Conservation (phyloP, 2,113 vertebrate species). For the Cathartes aura region DNA sequence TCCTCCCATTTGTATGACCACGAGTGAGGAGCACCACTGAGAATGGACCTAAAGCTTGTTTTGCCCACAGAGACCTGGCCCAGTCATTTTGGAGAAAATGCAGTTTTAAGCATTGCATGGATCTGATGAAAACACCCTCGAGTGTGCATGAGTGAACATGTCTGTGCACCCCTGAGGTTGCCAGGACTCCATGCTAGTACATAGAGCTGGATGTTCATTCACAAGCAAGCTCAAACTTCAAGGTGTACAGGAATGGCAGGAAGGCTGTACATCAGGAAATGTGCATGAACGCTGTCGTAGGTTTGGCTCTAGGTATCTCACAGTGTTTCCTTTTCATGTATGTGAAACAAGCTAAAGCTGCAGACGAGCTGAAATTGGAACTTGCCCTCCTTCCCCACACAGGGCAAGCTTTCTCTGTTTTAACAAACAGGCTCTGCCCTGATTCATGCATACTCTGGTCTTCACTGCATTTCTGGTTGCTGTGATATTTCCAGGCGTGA, state of each 20-base stretch:
- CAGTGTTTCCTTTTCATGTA: not conserved
- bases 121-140: not conserved
- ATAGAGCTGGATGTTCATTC: not conserved
- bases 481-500: not conserved
- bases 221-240: not conserved
- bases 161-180: not conserved
- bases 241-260: not conserved
- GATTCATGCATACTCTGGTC: not conserved
- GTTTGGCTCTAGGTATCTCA: not conserved
- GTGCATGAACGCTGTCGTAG: not conserved
- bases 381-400: rapidly evolving
- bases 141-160: not conserved
- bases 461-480: not conserved
- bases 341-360: not conserved
- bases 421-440: not conserved
- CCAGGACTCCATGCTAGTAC: not conserved
- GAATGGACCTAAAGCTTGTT: not conserved
- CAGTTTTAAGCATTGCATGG: not conserved
- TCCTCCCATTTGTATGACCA: not conserved
- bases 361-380: not conserved
- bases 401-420: not conserved
- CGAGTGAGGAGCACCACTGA: not conserved
- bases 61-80: not conserved
- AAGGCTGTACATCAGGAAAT: not conserved
- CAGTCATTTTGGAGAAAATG: not conserved